phyloP scores from a whole-genome alignment of 2,797 vertebrate species.

The Gallinago stenura region DNA sequence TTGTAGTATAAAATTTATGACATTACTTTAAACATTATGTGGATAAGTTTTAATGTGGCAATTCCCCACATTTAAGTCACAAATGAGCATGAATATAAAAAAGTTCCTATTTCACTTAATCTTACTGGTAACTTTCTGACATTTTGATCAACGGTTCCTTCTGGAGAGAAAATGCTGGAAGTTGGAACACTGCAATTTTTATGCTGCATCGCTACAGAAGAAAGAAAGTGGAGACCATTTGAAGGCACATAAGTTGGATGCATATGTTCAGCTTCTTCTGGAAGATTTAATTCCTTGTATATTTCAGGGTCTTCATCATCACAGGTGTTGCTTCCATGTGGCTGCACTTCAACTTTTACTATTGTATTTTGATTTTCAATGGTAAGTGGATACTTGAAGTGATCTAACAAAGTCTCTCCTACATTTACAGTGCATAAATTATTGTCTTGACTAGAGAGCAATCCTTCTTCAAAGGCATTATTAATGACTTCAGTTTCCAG shows the following conservation, averaged over 20 bases:
- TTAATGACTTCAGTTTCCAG: neutral
- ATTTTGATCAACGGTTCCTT: constrained; percentile 19
- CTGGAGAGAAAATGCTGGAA: constrained; percentile 23
- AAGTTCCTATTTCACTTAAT: neutral
- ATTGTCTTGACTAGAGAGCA: neutral
- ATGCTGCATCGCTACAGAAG: constrained; percentile 34
- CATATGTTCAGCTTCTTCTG: neutral
- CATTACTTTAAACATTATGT: neutral
- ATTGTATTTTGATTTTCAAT: neutral
- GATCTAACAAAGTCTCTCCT: constrained; percentile 8
- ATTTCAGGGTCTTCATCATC: neutral
- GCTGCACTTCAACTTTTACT: neutral
- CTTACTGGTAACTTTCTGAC: constrained; percentile 68
- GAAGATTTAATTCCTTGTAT: neutral
- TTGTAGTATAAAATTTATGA: neutral
- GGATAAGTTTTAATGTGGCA: neutral
- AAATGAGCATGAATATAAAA: neutral
- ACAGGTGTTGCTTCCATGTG: neutral
- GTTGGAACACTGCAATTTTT: neutral
- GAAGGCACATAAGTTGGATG: neutral
- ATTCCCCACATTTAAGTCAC: neutral
- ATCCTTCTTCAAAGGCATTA: neutral
- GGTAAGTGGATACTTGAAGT: neutral
- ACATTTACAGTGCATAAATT: neutral
- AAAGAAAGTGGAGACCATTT: constrained; percentile 41